These are phyloP conservation scores for Bambusicola thoracicus DNA, from an alignment of 2,113 vertebrate genomes.

Conservation along the genomic window DNA sequence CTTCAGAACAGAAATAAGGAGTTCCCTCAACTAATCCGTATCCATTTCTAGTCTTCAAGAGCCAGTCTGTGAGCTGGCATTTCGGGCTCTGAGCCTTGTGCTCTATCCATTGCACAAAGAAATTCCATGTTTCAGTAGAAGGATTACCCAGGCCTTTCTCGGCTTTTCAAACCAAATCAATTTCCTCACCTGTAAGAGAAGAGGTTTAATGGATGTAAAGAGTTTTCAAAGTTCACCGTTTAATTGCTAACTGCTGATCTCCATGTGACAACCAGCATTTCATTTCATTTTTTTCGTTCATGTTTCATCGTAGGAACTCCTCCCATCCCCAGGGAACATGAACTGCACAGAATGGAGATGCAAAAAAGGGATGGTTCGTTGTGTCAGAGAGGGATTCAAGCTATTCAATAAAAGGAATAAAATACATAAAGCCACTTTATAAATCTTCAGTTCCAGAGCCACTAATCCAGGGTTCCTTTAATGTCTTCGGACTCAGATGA, in stretches of 20 bases:
- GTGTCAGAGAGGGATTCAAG: background rate
- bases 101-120: background rate
- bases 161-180: background rate
- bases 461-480: background rate
- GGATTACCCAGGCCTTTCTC: background rate
- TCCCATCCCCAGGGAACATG: background rate
- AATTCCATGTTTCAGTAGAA: background rate
- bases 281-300: background rate
- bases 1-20: background rate
- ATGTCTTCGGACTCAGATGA: background rate
- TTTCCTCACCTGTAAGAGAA: background rate
- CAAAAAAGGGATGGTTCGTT: background rate
- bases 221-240: background rate
- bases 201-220: background rate
- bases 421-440: constrained; percentile 1
- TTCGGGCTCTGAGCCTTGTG: background rate
- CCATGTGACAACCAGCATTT: background rate
- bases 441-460: background rate
- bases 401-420: background rate
- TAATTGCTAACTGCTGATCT: background rate
- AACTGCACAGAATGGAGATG: background rate
- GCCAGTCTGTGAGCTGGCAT: background rate
- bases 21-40: background rate
- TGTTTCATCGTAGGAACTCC: constrained; percentile 20
- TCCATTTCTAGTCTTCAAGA: background rate